These are phyloP conservation scores for Sminthurinus aureus DNA, from an alignment of 2,888 invertebrate genomes.

Conservation along the genomic window DNA sequence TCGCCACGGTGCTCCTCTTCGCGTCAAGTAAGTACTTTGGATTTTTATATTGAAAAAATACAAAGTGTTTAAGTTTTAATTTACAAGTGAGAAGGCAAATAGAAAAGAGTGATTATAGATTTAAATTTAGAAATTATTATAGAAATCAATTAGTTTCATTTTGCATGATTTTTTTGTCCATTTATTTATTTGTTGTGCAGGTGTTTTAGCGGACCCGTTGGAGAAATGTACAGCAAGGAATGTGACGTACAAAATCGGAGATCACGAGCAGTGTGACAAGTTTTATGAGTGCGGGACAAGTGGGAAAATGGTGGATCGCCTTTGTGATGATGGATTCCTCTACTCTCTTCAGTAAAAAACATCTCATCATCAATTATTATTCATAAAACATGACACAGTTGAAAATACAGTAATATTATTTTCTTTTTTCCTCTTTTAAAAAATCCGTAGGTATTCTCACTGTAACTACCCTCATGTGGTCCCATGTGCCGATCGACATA, in stretches of 20 bases:
- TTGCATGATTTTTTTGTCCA: conserved; percentile 15
- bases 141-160: neutral
- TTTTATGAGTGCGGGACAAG: conserved; percentile 71
- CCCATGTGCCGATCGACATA: too few relatives aligned
- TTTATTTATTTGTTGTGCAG: conserved; percentile 35
- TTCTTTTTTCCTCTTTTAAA: too few relatives aligned
- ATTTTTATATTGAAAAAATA: neutral
- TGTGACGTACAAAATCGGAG: conserved; percentile 49
- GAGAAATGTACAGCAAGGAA: conserved; percentile 53
- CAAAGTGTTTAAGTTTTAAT: neutral
- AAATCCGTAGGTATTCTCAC: too few relatives aligned
- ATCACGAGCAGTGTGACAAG: conserved; percentile 70
- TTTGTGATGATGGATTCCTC: conserved; percentile 80
- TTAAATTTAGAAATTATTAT: neutral
- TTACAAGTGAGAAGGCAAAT: neutral
- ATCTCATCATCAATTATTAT: too few relatives aligned
- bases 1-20: neutral
- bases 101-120: neutral
- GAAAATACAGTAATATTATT: too few relatives aligned
- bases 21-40: conserved; percentile 10
- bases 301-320: conserved; percentile 73
- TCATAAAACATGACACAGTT: too few relatives aligned
- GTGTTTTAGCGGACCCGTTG: conserved; percentile 42
- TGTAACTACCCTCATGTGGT: conserved; percentile 80
- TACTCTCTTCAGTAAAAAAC: conserved; percentile 77